Percentiles rank a stretch among this genome's conserved stretches.
These are phyloP conservation scores for Colius striatus DNA, from an alignment of 2,113 vertebrate species.

Conservation along the genomic window DNA sequence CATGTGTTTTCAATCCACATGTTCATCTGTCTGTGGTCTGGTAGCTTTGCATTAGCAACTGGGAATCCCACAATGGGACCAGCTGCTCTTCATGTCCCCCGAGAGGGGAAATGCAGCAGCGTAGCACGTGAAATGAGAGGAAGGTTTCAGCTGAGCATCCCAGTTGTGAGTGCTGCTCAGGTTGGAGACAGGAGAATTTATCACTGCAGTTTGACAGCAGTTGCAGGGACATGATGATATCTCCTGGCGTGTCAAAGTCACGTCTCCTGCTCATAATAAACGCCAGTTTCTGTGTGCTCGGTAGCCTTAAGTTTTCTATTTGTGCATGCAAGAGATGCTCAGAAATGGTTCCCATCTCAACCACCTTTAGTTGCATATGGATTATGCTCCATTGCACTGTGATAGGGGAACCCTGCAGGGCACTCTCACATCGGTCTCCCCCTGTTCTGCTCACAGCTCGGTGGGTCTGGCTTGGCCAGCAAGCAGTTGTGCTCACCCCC, in stretches of 20 bases:
- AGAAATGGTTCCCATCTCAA: not conserved
- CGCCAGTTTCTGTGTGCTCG: not conserved
- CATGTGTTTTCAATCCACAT: not conserved
- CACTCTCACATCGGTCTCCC: not conserved
- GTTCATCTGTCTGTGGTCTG: not conserved
- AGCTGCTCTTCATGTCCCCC: not conserved
- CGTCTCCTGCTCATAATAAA: not conserved
- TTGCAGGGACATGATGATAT: not conserved
- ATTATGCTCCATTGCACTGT: not conserved
- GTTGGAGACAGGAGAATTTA: not conserved
- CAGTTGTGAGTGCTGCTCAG: not conserved
- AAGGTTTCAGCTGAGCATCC: conserved; percentile 1
- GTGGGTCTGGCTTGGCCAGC: not conserved
- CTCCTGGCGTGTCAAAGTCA: not conserved
- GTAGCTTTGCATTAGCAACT: not conserved
- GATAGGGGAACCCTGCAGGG: conserved; percentile 17
- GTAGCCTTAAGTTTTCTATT: not conserved
- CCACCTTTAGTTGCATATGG: not conserved
- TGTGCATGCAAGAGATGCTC: not conserved
- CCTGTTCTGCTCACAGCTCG: not conserved
- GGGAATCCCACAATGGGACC: not conserved
- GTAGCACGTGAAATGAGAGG: not conserved
- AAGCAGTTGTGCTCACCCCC: not conserved
- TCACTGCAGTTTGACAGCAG: not conserved
- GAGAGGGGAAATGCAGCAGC: not conserved